Percentiles rank a stretch among this genome's conserved stretches.
These are phyloP conservation scores for Gila orcuttii DNA, from an alignment of 2,113 vertebrate species.

Conservation along the genomic window DNA sequence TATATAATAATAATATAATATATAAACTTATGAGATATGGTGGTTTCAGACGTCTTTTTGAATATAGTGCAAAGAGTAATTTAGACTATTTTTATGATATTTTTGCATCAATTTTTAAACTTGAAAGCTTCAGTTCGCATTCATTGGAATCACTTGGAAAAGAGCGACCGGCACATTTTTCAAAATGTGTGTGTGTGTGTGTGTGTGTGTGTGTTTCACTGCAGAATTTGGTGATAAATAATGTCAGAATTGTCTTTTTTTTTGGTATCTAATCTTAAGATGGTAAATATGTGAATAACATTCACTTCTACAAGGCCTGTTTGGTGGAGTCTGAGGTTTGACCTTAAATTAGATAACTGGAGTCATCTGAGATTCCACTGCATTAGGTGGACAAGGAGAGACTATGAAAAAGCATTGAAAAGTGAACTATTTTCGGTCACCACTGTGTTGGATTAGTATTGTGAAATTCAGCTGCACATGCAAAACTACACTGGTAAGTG, in stretches of 20 bases:
- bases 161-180: background rate
- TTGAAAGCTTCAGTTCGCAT: background rate
- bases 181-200: background rate
- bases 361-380: conserved; percentile 8
- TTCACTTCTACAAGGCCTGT: background rate
- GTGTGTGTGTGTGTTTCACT: background rate
- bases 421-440: background rate
- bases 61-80: background rate
- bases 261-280: background rate
- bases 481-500: background rate
- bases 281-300: background rate
- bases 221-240: background rate
- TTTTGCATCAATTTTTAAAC: background rate
- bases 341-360: background rate
- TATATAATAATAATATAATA: no score
- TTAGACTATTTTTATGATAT: background rate
- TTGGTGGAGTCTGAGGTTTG: conserved; percentile 6
- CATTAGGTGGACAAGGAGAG: conserved; percentile 14
- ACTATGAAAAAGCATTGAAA: conserved; percentile 3
- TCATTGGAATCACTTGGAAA: background rate
- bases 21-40: no score
- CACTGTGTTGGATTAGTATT: background rate
- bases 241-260: no score
- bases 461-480: background rate
- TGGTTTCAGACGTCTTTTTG: no score